Evolutionary conservation across 2,888 invertebrate genomes (phyloP), one percentile per base, ranked within the genome.

Genomic region (Neoascia interrupta): DNA sequence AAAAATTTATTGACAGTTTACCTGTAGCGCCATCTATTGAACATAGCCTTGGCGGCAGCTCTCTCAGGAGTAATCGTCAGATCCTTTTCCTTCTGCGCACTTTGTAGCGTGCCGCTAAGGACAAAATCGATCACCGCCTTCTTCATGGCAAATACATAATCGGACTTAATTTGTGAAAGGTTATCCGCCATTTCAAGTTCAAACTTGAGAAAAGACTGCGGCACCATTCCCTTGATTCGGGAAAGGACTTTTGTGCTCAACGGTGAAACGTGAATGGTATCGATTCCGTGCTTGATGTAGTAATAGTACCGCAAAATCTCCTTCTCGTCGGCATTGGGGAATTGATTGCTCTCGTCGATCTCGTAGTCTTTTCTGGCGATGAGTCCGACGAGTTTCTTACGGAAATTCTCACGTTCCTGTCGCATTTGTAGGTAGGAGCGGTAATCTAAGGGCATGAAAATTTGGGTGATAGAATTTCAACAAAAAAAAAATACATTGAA

Each of bases 61-160:
- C 93, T 90, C 11, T 86, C 88, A 0, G 81, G 16, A 0, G 87
- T 87, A 2, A 85, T 26, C 10, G 81, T 81, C 6, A 75, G n/a
- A 13, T 64, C 60, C 2, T 81, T 68, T 19, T 81, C 79, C 31
- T 82, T 84, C n/a, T 81, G 58, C 11, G 83, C 75, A 41, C 82
- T 83, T 26, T 82, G 79, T 28, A 90, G 90, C 0, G 95, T 94
- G 88, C 96, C 95, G 84, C 94, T 93, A 3, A 98, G 90, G 0
- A 97, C 96, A 87, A 96, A 98, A 89, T 97, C 97, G 0, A 98
- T 95, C 54, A 96, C 94, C 0, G 97, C 94, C 86, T 96, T 97
- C 86, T 97, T 97, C 85, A 97, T 95, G 76, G 95, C 94, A 87
- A 95, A 91, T 86, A 95, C 92, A 85, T 96, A 98, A 84, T 96